Percentiles rank a stretch among this genome's conserved stretches.
phyloP scores from a whole-genome alignment of 1,140 invertebrate species.

The Gerris buenoi region DNA sequence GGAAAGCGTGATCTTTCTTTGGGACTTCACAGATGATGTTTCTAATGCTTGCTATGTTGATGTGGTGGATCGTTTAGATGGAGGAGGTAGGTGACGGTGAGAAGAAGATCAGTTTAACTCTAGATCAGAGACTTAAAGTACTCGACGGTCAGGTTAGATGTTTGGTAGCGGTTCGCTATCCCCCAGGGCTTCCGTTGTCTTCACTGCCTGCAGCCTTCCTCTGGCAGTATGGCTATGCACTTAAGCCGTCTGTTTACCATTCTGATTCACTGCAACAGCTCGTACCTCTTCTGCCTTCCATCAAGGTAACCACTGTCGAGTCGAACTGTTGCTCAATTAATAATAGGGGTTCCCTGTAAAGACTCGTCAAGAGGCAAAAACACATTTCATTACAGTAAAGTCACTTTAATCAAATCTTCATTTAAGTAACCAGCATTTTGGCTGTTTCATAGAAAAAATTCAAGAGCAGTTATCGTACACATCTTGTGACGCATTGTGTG shows the following conservation, averaged over 20 bases:
- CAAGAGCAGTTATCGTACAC: no score
- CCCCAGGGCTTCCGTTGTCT: conserved; percentile 31
- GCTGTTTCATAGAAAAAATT: no score
- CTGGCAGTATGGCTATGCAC: conserved; percentile 40
- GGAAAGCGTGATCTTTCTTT: neutral
- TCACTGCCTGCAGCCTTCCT: conserved; percentile 36
- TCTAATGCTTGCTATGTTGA: neutral
- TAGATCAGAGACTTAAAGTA: conserved; percentile 36
- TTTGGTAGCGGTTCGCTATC: conserved; percentile 32
- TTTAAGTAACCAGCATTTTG: no score
- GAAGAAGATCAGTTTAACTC: conserved; percentile 38
- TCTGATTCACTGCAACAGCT: conserved; percentile 37
- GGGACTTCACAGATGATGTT: neutral
- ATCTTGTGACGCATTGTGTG: no score
- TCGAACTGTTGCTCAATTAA: no score
- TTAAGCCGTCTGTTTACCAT: conserved; percentile 39
- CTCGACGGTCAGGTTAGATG: conserved; percentile 39
- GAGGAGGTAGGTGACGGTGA: conserved; percentile 39
- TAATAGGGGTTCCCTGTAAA: no score
- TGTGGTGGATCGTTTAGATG: conserved; percentile 28
- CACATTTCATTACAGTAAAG: no score
- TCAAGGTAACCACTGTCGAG: no score
- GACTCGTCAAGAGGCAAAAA: no score
- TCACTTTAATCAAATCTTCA: no score
- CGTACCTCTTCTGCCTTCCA: conserved; percentile 35